Conservation (phyloP, 2,888 invertebrate species). For the Polyploca ridens region DNA sequence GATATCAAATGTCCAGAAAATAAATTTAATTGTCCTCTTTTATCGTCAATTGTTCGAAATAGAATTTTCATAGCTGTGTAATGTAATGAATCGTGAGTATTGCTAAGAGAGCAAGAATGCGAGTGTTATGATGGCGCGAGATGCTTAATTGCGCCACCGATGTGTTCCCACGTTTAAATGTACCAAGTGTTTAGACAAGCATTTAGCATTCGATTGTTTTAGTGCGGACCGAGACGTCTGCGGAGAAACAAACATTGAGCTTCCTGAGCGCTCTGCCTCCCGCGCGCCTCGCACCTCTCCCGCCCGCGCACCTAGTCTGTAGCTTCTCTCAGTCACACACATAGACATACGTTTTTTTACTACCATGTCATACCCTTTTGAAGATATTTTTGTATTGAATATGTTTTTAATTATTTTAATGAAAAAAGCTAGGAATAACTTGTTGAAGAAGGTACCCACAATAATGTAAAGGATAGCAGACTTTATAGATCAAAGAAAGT, state of each 20-base stretch:
- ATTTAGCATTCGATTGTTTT: conserved; percentile 84
- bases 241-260: conserved; percentile 73
- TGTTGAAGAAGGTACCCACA: no score
- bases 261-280: conserved; percentile 55
- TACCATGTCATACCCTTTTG: not conserved
- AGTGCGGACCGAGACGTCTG: conserved; percentile 79
- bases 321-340: conserved; percentile 13
- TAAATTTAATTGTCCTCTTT: not conserved
- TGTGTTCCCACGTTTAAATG: conserved; percentile 82
- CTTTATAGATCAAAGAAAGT: no score
- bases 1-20: not conserved
- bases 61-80: not conserved
- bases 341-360: conserved; percentile 15
- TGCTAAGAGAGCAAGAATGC: conserved; percentile 51
- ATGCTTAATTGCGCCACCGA: conserved; percentile 77
- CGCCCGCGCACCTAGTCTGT: conserved; percentile 22
- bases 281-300: conserved; percentile 24
- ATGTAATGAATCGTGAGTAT: conserved; percentile 16
- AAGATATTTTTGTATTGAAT: conserved; percentile 22
- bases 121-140: conserved; percentile 57
- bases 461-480: no score
- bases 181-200: conserved; percentile 78
- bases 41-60: not conserved
- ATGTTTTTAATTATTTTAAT: not conserved
- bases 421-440: not conserved